These are phyloP conservation scores for Papilio demoleus DNA, from an alignment of 2,888 invertebrate genomes.

Conservation along the genomic window DNA sequence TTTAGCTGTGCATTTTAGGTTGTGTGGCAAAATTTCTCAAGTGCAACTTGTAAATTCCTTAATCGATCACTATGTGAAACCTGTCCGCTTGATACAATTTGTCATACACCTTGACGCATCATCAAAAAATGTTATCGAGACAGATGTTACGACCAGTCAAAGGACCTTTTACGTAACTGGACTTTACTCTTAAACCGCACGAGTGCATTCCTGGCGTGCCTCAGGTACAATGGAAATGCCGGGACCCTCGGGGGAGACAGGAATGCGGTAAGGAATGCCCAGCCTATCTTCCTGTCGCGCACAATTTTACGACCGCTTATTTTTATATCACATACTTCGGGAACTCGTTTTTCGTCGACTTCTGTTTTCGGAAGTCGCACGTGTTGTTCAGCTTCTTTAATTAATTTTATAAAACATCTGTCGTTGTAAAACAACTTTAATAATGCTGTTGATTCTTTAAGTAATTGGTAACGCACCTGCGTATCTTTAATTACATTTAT, in stretches of 20 bases:
- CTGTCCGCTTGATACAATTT: background rate
- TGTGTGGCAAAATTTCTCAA: background rate
- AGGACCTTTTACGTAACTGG: constrained; percentile 52
- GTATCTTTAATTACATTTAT: constrained; percentile 3
- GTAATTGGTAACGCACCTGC: background rate
- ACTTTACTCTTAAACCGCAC: constrained; percentile 59
- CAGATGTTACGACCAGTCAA: constrained; percentile 44
- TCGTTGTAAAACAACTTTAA: background rate
- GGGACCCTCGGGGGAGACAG: constrained; percentile 55
- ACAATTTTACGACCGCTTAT: constrained; percentile 42
- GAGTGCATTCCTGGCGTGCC: constrained; percentile 64
- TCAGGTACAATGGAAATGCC: constrained; percentile 63
- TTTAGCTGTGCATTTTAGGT: background rate
- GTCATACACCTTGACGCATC: constrained; percentile 47
- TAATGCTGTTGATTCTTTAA: background rate
- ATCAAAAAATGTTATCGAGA: constrained; percentile 53
- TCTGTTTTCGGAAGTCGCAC: constrained; percentile 23
- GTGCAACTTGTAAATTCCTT: background rate
- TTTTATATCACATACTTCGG: constrained; percentile 40
- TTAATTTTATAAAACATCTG: constrained; percentile 12
- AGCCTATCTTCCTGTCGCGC: constrained; percentile 56
- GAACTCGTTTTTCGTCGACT: constrained; percentile 30
- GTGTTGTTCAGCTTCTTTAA: constrained; percentile 24
- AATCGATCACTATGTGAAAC: constrained; percentile 11
- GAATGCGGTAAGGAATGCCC: constrained; percentile 71